Evolutionary conservation across 2,113 vertebrate species (phyloP).

Genomic region (Myotis yumanensis): DNA sequence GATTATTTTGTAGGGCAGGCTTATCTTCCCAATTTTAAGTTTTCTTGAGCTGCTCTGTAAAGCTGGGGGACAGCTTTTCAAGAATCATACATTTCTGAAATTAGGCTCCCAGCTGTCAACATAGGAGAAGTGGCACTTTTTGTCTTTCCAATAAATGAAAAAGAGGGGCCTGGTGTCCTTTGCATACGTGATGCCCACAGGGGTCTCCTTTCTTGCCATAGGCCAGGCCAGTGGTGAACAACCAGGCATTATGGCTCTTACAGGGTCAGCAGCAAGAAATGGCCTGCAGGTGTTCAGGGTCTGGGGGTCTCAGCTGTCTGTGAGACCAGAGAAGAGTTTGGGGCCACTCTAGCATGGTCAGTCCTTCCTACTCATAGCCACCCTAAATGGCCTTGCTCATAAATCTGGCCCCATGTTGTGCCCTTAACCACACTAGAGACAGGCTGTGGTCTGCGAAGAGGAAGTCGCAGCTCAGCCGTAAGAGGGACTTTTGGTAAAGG

Average conservation of each 20-base stretch:
- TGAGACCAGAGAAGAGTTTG: neutral
- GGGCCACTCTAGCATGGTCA: neutral
- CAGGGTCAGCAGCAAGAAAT: neutral
- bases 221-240: neutral
- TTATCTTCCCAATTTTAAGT: neutral
- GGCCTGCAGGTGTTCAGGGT: neutral
- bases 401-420: neutral
- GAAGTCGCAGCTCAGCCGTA: neutral
- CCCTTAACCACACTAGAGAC: neutral
- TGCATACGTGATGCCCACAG: neutral
- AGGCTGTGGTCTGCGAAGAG: neutral
- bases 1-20: neutral
- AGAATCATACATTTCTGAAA: conserved; percentile 26
- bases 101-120: neutral
- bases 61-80: neutral
- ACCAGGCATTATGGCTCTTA: neutral
- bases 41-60: conserved; percentile 15
- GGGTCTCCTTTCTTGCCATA: neutral
- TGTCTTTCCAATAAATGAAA: neutral
- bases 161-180: neutral
- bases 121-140: neutral
- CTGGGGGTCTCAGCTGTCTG: neutral
- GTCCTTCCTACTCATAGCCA: neutral
- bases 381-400: neutral
- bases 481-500: conserved; percentile 36